Evolutionary conservation across 2,113 vertebrate genomes (phyloP).

Genomic region (Nannobrachium achirus): DNA sequence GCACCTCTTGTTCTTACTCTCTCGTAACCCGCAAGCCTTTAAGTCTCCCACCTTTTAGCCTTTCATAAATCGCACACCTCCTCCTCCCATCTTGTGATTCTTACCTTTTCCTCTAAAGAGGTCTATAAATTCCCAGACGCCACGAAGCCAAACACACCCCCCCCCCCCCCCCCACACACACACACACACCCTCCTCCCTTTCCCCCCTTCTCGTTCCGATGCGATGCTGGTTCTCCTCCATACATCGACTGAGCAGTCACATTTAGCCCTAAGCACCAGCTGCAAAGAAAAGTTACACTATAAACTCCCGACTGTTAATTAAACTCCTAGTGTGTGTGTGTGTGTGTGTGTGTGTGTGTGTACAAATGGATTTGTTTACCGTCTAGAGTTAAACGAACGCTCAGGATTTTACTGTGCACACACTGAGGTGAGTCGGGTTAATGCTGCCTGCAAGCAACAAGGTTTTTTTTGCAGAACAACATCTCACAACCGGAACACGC

Average conservation of each 20-base stretch:
- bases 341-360: no score
- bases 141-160: background rate
- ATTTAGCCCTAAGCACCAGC: no score
- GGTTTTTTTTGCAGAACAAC: slow-evolving; percentile 37
- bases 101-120: background rate
- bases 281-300: no score
- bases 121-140: no score
- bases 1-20: slow-evolving; percentile 1
- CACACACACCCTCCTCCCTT: background rate
- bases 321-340: no score
- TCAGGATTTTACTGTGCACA: background rate
- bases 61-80: background rate
- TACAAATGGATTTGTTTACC: no score
- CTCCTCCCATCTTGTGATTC: background rate
- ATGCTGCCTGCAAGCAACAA: slow-evolving; percentile 7
- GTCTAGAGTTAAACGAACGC: no score
- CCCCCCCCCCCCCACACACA: background rate
- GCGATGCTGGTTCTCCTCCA: no score
- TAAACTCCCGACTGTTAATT: no score
- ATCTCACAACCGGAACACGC: slow-evolving; percentile 29
- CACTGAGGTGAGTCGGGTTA: background rate
- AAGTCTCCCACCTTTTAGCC: background rate
- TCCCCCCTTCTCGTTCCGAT: background rate
- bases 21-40: background rate
- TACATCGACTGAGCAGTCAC: no score